Evolutionary conservation across 2,888 invertebrate genomes (phyloP), one percentile per base, ranked within the genome.

Genomic region (Acleris sparsana): DNA sequence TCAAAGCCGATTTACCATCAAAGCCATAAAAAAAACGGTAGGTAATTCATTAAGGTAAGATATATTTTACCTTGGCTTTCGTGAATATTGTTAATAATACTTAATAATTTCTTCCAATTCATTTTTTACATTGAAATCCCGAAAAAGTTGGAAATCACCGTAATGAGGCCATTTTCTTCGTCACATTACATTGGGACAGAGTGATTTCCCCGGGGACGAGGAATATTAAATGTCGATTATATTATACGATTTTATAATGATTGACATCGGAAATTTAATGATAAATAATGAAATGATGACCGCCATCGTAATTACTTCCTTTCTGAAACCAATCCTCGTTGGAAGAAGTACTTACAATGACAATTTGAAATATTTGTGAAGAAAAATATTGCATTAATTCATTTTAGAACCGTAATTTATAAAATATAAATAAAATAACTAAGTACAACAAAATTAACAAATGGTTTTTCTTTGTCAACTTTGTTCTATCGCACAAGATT

Each of bases 191-290:
- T 61, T 66, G 46, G 70, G 73, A 73, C 71, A 68, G 73, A 75
- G 76, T 86, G 86, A 89, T 89, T 89, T 89, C 88, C 88, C 88
- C 49, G 20, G 82, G 75, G 87, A 65, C 66, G 63, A 68, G 71
- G 71, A 74, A 75, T 79, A 82, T 84, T 80, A 80, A 80, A 82
- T 77, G 80, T 72, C 75, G 78, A 80, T 80, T 82, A 79, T 79
- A 82, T 79, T 75, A 73, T 75, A 76, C 78, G 70, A 74, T 76
- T 77, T 76, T 73, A 60, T 18, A 65, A 75, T 75, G 75, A 79
- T 80, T 76, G 72, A 73, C 70, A 77, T 77, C 66, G 73, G 69
- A 74, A 75, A 78, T 79, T 77, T 72, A 76, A 74, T 69, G 66
- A 60, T 44, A 56, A 65, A 60, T 65, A 60, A 57, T 57, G 25